Evolutionary conservation across 2,888 invertebrate species (phyloP).

Genomic region (Sthenelais limicola): DNA sequence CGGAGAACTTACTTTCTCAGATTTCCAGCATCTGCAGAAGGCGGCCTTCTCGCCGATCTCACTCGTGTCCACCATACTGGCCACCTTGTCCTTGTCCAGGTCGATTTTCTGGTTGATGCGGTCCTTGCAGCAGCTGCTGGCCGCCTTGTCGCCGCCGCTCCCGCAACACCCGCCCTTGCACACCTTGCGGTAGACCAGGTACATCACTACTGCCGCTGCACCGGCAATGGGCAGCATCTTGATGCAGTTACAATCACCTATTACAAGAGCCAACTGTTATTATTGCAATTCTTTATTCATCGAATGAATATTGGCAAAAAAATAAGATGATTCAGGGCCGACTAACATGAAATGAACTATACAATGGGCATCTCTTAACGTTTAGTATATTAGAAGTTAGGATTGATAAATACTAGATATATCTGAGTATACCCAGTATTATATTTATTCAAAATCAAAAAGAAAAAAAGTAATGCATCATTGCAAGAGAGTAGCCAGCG

Average conservation of each 20-base stretch:
- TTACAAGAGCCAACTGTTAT: too few relatives aligned
- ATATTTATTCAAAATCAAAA: too few relatives aligned
- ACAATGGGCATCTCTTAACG: too few relatives aligned
- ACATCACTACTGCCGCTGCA: constrained; percentile 22
- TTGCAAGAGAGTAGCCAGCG: too few relatives aligned
- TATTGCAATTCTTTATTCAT: too few relatives aligned
- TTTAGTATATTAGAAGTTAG: too few relatives aligned
- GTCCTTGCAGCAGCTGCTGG: constrained; percentile 78
- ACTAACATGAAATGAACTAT: too few relatives aligned
- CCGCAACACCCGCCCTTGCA: constrained; percentile 19
- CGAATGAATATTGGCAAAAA: too few relatives aligned
- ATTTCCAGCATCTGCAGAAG: constrained; percentile 97
- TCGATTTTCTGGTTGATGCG: constrained; percentile 82
- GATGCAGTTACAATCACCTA: neutral
- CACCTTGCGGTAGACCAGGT: constrained; percentile 32
- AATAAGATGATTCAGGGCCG: too few relatives aligned
- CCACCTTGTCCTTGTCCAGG: constrained; percentile 88
- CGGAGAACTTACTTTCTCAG: constrained; percentile 82
- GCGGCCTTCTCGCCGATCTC: constrained; percentile 90
- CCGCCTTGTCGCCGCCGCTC: neutral
- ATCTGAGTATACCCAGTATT: too few relatives aligned
- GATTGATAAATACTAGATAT: too few relatives aligned
- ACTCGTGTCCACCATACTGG: constrained; percentile 92
- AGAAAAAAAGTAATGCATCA: too few relatives aligned
- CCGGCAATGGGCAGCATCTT: constrained; percentile 4